Evolutionary conservation across 1,140 invertebrate genomes (phyloP).

Genomic region (Rhizoglyphus robini): DNA sequence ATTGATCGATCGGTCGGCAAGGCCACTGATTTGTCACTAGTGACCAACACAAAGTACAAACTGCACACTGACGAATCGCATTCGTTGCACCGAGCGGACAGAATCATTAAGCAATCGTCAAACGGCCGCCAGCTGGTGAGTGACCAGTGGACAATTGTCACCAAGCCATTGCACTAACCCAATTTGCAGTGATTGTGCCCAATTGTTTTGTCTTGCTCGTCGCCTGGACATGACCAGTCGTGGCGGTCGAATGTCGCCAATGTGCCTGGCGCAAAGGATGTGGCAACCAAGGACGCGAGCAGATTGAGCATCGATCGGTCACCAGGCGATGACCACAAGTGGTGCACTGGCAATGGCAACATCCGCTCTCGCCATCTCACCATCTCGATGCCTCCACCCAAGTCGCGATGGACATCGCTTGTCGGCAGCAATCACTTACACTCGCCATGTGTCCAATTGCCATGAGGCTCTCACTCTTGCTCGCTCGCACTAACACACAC

Average conservation of each 20-base stretch:
- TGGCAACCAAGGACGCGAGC: too few relatives aligned
- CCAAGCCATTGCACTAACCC: background rate
- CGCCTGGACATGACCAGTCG: too few relatives aligned
- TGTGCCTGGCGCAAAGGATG: too few relatives aligned
- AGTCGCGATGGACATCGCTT: background rate
- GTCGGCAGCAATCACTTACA: background rate
- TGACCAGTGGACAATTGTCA: background rate
- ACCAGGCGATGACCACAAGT: background rate
- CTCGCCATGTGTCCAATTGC: background rate
- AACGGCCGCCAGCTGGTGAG: background rate
- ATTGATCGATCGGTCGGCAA: slow-evolving; percentile 5
- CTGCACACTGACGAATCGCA: background rate
- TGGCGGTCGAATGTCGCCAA: too few relatives aligned
- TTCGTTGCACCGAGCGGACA: background rate
- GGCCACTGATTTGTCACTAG: slow-evolving; percentile 9
- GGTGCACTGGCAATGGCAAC: too few relatives aligned
- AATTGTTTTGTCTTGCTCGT: background rate
- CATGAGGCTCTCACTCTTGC: background rate
- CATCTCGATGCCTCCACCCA: background rate
- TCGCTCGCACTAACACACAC: too few relatives aligned
- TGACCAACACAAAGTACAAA: background rate
- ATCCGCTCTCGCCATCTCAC: background rate
- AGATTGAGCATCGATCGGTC: too few relatives aligned
- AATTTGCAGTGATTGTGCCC: background rate
- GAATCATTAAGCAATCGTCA: background rate